Evolutionary conservation across 2,113 vertebrate species (phyloP), one percentile per base, ranked within the genome.

Genomic region (Pao palembangensis): DNA sequence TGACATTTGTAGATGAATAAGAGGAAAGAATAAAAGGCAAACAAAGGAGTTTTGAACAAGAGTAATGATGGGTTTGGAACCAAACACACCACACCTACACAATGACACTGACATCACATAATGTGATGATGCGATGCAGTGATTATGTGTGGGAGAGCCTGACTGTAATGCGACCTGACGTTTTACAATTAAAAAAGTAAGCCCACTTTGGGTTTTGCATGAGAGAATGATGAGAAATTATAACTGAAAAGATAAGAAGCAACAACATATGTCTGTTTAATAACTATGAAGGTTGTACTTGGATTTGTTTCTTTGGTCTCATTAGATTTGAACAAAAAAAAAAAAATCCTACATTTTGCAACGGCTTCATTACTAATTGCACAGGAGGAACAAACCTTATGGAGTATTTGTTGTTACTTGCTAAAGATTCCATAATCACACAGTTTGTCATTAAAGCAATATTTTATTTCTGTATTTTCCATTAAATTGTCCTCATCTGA

Each of bases 101-200:
- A 38, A 38, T 38, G 8, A 38, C 34, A 12, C 34, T 38, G 34
- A 12, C 34, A 38, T 44, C 42, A 44, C 42, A 44, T 16, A 38
- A 38, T 38, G 25, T 17, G 28, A 54, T 51, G 21, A 66, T 52
- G 47, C 34, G 1, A 15, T 0, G 8, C 16, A 65, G 69, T 67
- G 48, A 69, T 55, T 23, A 23, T 58, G 21, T 61, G 51, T 58
- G 14, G 13, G 28, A 41, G 54, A 51, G 31, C n/a, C 18, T 76
- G 73, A 81, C 76, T 66, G 51, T 66, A 65, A 81, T 70, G 20
- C 28, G 20, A 44, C 18, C 43, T 75, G 75, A 81, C 73, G 74
- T 68, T 74, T 71, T 63, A 31, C 18, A 43, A 47, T 47, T n/a
- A 47, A 17, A 47, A 47, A 51, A 67, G 67, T 58, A 62, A 25